Conservation (phyloP, 2,113 vertebrate genomes). For the Puntigrus tetrazona region DNA sequence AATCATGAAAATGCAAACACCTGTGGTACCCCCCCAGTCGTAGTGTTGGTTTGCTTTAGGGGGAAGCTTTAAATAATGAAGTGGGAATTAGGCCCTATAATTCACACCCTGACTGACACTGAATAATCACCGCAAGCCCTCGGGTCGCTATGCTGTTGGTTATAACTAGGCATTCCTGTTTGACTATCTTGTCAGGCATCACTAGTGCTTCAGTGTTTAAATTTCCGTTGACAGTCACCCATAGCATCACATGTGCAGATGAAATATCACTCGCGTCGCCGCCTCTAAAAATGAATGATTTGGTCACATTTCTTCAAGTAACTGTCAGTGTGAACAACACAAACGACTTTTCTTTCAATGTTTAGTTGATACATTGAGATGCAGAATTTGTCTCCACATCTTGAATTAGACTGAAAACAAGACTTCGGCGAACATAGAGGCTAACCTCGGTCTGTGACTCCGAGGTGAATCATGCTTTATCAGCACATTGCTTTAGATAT, state of each 20-base stretch:
- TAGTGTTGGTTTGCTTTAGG: background rate
- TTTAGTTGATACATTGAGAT: background rate
- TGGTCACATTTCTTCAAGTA: background rate
- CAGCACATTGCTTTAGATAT: background rate
- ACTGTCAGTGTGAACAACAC: background rate
- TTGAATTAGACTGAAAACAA: slow-evolving; percentile 6
- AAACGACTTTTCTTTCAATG: background rate
- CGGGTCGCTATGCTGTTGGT: background rate
- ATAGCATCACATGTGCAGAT: background rate
- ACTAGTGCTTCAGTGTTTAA: background rate
- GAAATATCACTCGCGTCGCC: background rate
- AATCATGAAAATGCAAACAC: background rate
- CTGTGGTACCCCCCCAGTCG: background rate
- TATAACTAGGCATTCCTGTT: background rate
- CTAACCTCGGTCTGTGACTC: slow-evolving; percentile 1
- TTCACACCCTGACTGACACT: background rate
- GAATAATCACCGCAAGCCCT: background rate
- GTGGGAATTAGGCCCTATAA: background rate
- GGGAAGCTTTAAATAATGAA: background rate
- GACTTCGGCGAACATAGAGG: slow-evolving; percentile 7
- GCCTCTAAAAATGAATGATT: background rate
- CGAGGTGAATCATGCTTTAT: background rate
- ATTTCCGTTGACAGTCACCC: background rate
- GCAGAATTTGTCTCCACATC: background rate
- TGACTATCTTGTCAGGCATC: slow-evolving; percentile 2